Evolutionary conservation across 2,888 invertebrate species (phyloP).

Genomic region (Morpho helenor): DNA sequence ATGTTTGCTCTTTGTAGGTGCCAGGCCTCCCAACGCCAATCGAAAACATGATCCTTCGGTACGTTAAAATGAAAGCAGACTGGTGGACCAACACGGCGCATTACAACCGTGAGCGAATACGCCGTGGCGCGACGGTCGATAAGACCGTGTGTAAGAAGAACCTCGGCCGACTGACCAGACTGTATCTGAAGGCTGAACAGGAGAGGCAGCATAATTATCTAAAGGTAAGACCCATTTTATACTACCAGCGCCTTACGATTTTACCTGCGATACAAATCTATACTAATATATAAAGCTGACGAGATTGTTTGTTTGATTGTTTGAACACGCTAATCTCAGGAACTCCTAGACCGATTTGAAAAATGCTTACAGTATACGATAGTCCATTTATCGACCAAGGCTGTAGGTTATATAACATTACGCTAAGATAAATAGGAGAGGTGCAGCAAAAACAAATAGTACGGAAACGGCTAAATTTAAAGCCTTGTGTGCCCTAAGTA

Average conservation of each 20-base stretch:
- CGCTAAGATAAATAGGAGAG: too few species aligned
- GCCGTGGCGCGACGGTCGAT: constrained; percentile 99
- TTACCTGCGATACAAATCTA: too few species aligned
- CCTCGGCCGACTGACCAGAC: constrained; percentile 96
- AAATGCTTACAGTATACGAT: too few species aligned
- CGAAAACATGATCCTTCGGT: constrained; percentile 99
- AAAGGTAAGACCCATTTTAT: constrained; percentile 79
- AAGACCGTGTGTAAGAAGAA: constrained; percentile 99
- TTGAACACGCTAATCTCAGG: too few species aligned
- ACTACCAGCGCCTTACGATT: neutral
- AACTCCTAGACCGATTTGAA: too few species aligned
- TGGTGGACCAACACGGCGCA: constrained; percentile 99
- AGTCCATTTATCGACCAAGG: too few species aligned
- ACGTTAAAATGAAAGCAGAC: constrained; percentile 99
- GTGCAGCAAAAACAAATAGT: too few species aligned
- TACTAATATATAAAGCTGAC: too few species aligned
- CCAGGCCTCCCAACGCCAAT: constrained; percentile 99
- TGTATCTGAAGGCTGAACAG: constrained; percentile 98
- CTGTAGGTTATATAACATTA: too few species aligned
- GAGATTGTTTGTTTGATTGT: too few species aligned
- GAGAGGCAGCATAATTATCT: constrained; percentile 99
- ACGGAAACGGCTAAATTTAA: too few species aligned
- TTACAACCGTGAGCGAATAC: constrained; percentile 98
- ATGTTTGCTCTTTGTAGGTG: constrained; percentile 73
- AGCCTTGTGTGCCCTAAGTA: too few species aligned